Evolutionary conservation across 1,140 invertebrate genomes (phyloP), one percentile per base, ranked within the genome.

Genomic region (Musca domestica): DNA sequence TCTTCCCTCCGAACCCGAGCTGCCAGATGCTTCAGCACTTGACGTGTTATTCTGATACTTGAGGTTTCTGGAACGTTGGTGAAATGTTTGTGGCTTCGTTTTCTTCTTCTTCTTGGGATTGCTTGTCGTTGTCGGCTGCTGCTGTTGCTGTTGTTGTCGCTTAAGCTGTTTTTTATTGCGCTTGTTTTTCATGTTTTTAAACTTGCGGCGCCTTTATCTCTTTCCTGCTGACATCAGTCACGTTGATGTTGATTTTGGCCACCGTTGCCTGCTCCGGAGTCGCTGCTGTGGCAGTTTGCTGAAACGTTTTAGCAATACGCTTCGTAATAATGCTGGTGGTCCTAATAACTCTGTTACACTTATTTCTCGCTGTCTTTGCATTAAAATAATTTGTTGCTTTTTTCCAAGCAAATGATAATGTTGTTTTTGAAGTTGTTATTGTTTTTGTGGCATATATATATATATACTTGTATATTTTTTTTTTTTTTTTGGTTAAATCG

Each of bases 111-210:
- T n/a, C n/a, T n/a, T n/a, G n/a, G n/a, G n/a, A n/a, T n/a, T 30
- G 9, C 27, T 41, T 10, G 34, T 41, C 34, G 5, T 41, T 2
- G 34, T 41, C 34, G 34, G 34, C 34, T 51, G 48, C 19, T 49
- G 10, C 10, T 49, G 48, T 49, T 49, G 48, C 48, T 54, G 52
- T 23, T 61, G 56, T 61, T 34, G 56, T 34, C 22, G 56, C 34
- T 61, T 41, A 56, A 56, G 52, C 27, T 61, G 56, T 61, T 34
- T 61, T 61, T 61, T 61, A 61, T 61, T 61, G 56, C 56, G n/a
- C 56, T 61, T 61, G 56, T 61, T 61, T 61, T 61, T 61, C 56
- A 61, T 61, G 56, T 61, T 61, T 61, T 61, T 30, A 41, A 41
- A 41, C 34, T 41, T 30, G 34, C 2, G 12, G 27, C n/a, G 56